These are phyloP conservation scores for Morone chrysops DNA, from an alignment of 2,113 vertebrate species.

Conservation along the genomic window DNA sequence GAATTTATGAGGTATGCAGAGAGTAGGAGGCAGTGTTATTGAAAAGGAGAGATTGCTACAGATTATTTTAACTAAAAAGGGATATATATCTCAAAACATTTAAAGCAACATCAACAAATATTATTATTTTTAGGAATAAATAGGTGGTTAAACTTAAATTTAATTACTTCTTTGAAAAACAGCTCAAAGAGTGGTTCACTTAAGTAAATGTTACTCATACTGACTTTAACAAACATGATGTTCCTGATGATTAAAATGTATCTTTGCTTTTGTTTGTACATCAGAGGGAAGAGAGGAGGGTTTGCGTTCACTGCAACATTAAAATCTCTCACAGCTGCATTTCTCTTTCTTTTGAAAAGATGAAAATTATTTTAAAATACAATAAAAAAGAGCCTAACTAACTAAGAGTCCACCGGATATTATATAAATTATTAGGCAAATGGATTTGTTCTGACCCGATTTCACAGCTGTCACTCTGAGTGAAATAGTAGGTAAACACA, in stretches of 20 bases:
- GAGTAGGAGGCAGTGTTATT: conserved; percentile 19
- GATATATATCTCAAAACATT: neutral
- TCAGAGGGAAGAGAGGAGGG: neutral
- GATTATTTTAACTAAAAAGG: conserved; percentile 3
- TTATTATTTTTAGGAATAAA: neutral
- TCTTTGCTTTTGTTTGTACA: neutral
- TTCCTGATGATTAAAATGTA: neutral
- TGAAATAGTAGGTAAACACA: too few species aligned
- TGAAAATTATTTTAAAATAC: too few species aligned
- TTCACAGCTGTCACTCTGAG: too few species aligned
- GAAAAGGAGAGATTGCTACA: conserved; percentile 2
- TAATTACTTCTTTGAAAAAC: neutral
- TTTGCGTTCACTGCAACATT: too few species aligned
- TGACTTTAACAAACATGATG: neutral
- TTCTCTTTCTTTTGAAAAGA: neutral
- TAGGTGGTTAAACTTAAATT: neutral
- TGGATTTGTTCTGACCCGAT: neutral
- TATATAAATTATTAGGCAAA: neutral
- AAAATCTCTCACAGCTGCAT: neutral
- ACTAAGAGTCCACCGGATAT: too few species aligned
- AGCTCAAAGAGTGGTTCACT: neutral
- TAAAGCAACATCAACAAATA: neutral
- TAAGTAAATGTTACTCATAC: neutral
- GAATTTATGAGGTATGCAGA: conserved; percentile 7
- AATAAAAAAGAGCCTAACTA: too few species aligned